Evolutionary conservation across 2,797 vertebrate genomes (phyloP).

Genomic region (Apogon hyalosoma): DNA sequence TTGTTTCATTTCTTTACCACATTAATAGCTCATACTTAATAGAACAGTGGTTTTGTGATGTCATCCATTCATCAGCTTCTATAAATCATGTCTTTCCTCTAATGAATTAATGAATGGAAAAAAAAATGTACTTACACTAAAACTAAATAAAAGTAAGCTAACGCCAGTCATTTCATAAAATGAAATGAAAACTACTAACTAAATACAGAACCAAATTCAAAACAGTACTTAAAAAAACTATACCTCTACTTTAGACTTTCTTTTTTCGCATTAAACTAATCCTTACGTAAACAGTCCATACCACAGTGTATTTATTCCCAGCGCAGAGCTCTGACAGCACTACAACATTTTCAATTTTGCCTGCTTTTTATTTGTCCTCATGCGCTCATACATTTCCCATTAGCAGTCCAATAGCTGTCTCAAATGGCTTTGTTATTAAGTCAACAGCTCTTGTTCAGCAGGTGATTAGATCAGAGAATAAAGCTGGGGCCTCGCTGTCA

Average conservation of each 20-base stretch:
- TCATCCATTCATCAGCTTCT: too few species aligned
- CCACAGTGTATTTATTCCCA: background rate
- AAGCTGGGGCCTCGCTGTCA: constrained; percentile 46
- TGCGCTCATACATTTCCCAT: constrained; percentile 51
- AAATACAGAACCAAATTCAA: too few species aligned
- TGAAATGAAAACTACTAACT: too few species aligned
- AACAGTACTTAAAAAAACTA: too few species aligned
- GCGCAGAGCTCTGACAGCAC: constrained; percentile 10
- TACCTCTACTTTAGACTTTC: background rate
- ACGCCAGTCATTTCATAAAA: too few species aligned
- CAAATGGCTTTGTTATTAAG: constrained; percentile 61
- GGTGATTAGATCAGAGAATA: constrained; percentile 73
- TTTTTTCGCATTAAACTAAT: background rate
- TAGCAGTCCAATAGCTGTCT: constrained; percentile 48
- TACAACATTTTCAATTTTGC: constrained; percentile 36
- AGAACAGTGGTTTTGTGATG: too few species aligned
- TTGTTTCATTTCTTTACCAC: too few species aligned
- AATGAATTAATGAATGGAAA: too few species aligned
- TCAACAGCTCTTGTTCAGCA: constrained; percentile 70
- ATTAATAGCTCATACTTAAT: too few species aligned
- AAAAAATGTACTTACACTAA: too few species aligned
- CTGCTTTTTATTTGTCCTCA: constrained; percentile 50
- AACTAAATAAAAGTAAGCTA: too few species aligned
- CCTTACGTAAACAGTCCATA: background rate
- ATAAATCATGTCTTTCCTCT: too few species aligned